Evolutionary conservation across 2,888 invertebrate species (phyloP).

Genomic region (Cheilosia impressa): DNA sequence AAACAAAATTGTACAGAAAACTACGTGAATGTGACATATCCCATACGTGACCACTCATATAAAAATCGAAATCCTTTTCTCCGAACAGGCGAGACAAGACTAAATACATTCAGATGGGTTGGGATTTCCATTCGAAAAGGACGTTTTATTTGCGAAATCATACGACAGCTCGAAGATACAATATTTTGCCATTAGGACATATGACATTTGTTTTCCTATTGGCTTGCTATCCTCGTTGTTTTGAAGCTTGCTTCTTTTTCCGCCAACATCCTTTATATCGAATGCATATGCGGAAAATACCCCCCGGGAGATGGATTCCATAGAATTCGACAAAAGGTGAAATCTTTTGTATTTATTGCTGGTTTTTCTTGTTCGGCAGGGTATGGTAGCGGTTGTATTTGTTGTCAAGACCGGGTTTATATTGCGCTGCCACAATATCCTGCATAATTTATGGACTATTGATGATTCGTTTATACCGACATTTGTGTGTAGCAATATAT

Average conservation of each 20-base stretch:
- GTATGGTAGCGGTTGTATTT: neutral
- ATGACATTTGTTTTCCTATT: conserved; percentile 66
- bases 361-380: conserved; percentile 3
- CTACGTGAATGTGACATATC: conserved; percentile 26
- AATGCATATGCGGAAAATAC: conserved; percentile 26
- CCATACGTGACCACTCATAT: conserved; percentile 55
- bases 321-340: conserved; percentile 37
- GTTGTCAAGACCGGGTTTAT: neutral
- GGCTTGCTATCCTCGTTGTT: conserved; percentile 64
- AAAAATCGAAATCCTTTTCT: conserved; percentile 43
- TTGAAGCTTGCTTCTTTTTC: conserved; percentile 38
- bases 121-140: conserved; percentile 49
- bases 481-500: neutral
- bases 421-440: conserved; percentile 34
- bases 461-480: conserved; percentile 33
- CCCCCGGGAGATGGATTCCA: conserved; percentile 23
- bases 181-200: conserved; percentile 61
- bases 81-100: conserved; percentile 33
- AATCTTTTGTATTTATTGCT: conserved; percentile 49
- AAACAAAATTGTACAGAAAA: neutral
- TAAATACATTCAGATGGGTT: conserved; percentile 42
- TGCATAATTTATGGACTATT: conserved; percentile 51
- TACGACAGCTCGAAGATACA: conserved; percentile 57
- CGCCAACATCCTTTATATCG: conserved; percentile 9
- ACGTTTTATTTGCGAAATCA: conserved; percentile 60